A percentile compares a stretch with the other conserved stretches of the same genome.
These are phyloP conservation scores for Cremastinae sp. DNA, from an alignment of 2,888 invertebrate genomes.

Conservation along the genomic window DNA sequence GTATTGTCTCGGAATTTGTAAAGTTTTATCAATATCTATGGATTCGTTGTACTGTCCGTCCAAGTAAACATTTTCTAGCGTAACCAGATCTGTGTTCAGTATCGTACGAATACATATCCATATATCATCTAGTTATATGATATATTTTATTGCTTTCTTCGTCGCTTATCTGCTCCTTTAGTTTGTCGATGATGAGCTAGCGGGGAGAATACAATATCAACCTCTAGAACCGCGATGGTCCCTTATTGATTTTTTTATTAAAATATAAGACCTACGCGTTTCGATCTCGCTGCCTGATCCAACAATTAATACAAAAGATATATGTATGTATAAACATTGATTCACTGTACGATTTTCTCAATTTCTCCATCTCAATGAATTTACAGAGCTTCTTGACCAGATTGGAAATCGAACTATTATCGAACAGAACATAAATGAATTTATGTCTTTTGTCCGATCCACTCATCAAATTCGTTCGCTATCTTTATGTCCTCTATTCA, in stretches of 20 bases:
- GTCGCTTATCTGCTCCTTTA: not conserved
- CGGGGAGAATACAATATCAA: not conserved
- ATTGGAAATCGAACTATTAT: constrained; percentile 55
- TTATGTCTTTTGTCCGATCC: constrained; percentile 39
- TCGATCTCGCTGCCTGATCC: not conserved
- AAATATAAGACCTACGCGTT: not conserved
- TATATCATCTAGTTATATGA: not conserved
- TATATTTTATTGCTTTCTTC: constrained; percentile 22
- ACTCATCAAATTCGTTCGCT: constrained; percentile 11
- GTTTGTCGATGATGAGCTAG: constrained; percentile 9
- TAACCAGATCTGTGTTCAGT: not conserved
- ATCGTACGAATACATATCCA: not conserved
- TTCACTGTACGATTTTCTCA: constrained; percentile 28
- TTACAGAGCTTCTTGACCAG: constrained; percentile 54
- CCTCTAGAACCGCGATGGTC: not conserved
- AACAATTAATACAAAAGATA: constrained; percentile 22
- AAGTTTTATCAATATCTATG: too few relatives aligned
- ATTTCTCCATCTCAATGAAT: constrained; percentile 39
- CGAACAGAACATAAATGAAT: constrained; percentile 46
- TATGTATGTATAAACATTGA: constrained; percentile 4
- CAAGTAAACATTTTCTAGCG: constrained; percentile 20
- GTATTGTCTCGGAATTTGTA: too few relatives aligned
- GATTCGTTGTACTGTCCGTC: constrained; percentile 10
- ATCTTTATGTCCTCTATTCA: constrained; percentile 23
- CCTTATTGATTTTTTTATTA: not conserved